Evolutionary conservation across 2,888 invertebrate genomes (phyloP).

Genomic region (Camponotus fellah): DNA sequence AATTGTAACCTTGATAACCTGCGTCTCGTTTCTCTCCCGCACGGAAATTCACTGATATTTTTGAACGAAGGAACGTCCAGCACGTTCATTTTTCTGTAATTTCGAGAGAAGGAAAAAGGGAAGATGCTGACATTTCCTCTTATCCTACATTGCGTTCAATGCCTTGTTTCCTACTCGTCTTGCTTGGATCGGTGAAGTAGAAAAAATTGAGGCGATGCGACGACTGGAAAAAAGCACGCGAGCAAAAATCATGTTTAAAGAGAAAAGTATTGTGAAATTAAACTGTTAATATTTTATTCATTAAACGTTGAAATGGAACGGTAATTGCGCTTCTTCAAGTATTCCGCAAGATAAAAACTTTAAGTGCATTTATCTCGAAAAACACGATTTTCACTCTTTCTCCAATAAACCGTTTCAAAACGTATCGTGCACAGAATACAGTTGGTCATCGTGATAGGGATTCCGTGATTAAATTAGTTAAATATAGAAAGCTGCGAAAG

Average conservation of each 20-base stretch:
- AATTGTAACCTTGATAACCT: constrained; percentile 53
- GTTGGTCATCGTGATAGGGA: background rate
- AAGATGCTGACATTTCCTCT: constrained; percentile 39
- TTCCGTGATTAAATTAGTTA: constrained; percentile 1
- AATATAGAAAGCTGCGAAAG: background rate
- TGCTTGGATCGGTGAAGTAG: constrained; percentile 37
- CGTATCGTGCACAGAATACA: background rate
- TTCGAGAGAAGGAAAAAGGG: constrained; percentile 7
- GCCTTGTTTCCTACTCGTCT: constrained; percentile 35
- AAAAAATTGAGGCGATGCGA: constrained; percentile 21
- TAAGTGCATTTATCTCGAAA: background rate
- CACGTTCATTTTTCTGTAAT: constrained; percentile 51
- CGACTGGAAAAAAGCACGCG: background rate
- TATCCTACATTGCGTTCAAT: constrained; percentile 20
- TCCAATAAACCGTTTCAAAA: background rate
- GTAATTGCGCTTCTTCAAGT: constrained; percentile 10
- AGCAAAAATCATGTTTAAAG: background rate
- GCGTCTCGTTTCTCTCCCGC: constrained; percentile 31
- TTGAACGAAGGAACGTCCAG: constrained; percentile 39
- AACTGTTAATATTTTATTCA: constrained; percentile 15
- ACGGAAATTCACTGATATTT: constrained; percentile 49
- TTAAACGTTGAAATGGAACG: background rate
- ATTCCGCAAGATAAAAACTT: background rate
- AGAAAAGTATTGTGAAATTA: constrained; percentile 12
- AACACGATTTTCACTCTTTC: background rate